These are phyloP conservation scores for Toxostoma redivivum DNA, from an alignment of 2,113 vertebrate species.

Conservation along the genomic window DNA sequence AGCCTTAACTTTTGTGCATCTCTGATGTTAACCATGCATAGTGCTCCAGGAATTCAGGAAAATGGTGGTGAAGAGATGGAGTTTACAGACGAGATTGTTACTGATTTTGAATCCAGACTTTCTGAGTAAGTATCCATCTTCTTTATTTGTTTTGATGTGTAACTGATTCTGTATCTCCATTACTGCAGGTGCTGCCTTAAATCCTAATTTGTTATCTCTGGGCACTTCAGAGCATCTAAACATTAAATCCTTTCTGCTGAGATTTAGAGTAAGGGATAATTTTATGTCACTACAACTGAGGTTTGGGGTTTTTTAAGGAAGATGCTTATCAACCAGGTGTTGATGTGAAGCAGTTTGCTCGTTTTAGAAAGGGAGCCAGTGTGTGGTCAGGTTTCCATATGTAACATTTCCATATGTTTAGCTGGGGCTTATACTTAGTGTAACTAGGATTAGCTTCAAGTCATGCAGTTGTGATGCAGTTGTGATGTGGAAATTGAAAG, in stretches of 20 bases:
- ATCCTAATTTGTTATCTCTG: not conserved
- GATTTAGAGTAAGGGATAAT: not conserved
- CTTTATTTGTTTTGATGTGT: not conserved
- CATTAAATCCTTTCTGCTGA: not conserved
- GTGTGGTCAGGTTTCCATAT: not conserved
- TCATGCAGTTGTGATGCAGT: not conserved
- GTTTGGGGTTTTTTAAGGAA: not conserved
- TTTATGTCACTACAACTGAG: not conserved
- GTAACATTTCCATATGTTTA: not conserved
- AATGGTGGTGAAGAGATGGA: constrained; percentile 15
- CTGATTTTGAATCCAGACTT: constrained; percentile 67
- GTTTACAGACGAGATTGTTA: constrained; percentile 48
- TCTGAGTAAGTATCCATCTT: constrained; percentile 69
- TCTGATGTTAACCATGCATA: not conserved
- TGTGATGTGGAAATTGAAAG: accelerated
- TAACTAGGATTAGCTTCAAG: not conserved
- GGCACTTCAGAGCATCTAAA: not conserved
- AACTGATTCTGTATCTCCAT: not conserved
- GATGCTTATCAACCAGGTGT: not conserved
- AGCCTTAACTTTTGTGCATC: not conserved
- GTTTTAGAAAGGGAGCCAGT: not conserved
- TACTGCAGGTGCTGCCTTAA: not conserved
- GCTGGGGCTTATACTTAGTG: not conserved
- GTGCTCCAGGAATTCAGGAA: constrained; percentile 47
- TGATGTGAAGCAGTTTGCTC: not conserved